Base-by-base conservation (phyloP, 2,797 vertebrate species). In the Podargus strigoides region DNA sequence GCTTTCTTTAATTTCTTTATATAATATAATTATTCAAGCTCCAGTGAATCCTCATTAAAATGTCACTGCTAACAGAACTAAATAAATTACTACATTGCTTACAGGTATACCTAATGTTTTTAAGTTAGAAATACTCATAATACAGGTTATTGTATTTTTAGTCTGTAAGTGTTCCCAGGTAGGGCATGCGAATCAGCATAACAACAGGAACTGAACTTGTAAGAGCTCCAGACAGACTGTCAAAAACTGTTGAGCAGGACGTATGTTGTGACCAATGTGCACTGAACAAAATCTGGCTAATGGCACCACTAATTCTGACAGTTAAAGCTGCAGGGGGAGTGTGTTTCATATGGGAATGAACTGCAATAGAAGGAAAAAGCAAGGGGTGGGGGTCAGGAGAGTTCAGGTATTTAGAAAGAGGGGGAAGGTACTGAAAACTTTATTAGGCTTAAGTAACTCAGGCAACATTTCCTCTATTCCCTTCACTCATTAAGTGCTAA, bases 401-500 rank as follows among this genome's bases (percentile, higher is more conserved):
- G 96, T 95, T 96, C 96, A 96, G 85, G 94, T 94, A 96, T 95
- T 97, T 83, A 90, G 87, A 89, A 86, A 85, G 94, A 87, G 74
- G 87, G 89, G 92, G 93, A 96, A 92, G 79, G 94, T 77, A 95
- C 91, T n/a, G 89, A 94, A 97, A 97, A 96, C 82, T 85, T 95
- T 60, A 92, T 94, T 88, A 94, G 87, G 89, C 92, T 90, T 94
- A 96, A 94, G 86, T 89, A 94, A 94, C 91, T 91, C 80, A 14
- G 64, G 95, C 93, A 89, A 92, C 88, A 60, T 87, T 95, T 94
- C 89, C 92, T 89, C 92, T 96, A 89, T 79, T 88, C 92, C 94
- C 85, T 95, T 96, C 93, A 84, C 93, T 96, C 97, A 97, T 97
- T 97, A 97, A 94, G 96, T 96, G 93, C 96, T 98, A 97, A 98